Conservation (phyloP, 1,140 invertebrate genomes). For the Neuroterus valhalla region DNA sequence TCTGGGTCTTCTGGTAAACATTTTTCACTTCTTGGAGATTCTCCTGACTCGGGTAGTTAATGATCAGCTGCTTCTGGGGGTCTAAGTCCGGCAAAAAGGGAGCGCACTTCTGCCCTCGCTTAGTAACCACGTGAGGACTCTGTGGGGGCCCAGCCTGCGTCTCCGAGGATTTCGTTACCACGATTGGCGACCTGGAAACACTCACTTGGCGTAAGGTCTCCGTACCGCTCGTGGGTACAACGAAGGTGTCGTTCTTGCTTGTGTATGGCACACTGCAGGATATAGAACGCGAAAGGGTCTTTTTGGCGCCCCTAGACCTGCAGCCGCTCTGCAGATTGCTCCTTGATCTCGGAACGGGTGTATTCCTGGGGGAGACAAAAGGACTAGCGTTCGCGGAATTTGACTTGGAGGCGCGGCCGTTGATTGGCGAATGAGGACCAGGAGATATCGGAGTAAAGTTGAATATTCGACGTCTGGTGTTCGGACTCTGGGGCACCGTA, state of each 20-base stretch:
- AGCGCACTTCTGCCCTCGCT: conserved; percentile 51
- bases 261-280: conserved; percentile 68
- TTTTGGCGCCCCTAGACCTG: conserved; percentile 58
- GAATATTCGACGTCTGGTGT: conserved; percentile 84
- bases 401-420: conserved; percentile 72
- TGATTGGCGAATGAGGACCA: conserved; percentile 79
- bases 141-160: conserved; percentile 54
- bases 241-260: conserved; percentile 62
- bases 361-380: conserved; percentile 88
- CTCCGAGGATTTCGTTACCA: conserved; percentile 59
- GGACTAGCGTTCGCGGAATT: conserved; percentile 82
- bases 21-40: conserved; percentile 70
- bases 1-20: conserved; percentile 60
- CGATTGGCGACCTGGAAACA: conserved; percentile 48
- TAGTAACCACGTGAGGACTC: conserved; percentile 50
- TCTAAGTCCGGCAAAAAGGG: conserved; percentile 62
- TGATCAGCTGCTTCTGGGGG: conserved; percentile 70
- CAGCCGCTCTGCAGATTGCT: conserved; percentile 67
- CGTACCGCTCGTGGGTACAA: conserved; percentile 65
- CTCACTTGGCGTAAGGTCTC: conserved; percentile 55
- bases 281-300: conserved; percentile 66
- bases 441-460: conserved; percentile 90
- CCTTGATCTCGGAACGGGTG: conserved; percentile 79
- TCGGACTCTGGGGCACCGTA: conserved; percentile 78
- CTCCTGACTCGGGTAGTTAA: conserved; percentile 73